Conservation (phyloP, 1,140 invertebrate species). For the Calephelis virginiensis region DNA sequence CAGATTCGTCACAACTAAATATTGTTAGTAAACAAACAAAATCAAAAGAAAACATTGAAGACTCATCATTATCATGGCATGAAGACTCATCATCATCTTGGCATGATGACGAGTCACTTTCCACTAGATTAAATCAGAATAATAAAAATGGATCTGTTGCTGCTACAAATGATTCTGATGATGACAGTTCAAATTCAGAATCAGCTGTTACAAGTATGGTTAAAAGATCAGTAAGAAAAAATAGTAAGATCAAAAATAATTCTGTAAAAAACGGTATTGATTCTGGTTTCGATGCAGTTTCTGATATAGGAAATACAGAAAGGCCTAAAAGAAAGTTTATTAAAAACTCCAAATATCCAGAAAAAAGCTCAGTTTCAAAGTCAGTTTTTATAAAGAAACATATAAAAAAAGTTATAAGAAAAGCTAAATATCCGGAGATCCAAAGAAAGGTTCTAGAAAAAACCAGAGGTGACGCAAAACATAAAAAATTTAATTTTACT, state of each 20-base stretch:
- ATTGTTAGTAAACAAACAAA: neutral
- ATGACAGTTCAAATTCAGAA: neutral
- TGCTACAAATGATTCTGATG: neutral
- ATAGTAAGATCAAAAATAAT: too few relatives aligned
- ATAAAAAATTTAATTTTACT: slow-evolving; percentile 14
- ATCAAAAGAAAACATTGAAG: neutral
- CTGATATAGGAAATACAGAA: too few relatives aligned
- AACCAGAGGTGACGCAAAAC: neutral
- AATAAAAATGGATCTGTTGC: neutral
- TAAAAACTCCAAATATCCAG: too few relatives aligned
- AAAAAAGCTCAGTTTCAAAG: too few relatives aligned
- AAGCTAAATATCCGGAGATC: neutral
- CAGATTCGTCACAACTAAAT: neutral
- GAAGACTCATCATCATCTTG: neutral
- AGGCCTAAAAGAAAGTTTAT: too few relatives aligned
- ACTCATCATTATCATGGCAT: too few relatives aligned
- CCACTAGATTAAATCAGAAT: neutral
- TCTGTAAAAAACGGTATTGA: too few relatives aligned
- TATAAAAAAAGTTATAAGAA: too few relatives aligned
- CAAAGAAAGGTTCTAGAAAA: slow-evolving; percentile 2
- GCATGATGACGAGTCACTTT: neutral
- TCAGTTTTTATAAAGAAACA: too few relatives aligned
- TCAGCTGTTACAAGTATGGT: neutral
- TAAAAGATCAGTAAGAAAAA: too few relatives aligned
- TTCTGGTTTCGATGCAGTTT: too few relatives aligned